Base-by-base conservation (phyloP, 2,113 vertebrate species). In the Oxygymnocypris stewartii region DNA sequence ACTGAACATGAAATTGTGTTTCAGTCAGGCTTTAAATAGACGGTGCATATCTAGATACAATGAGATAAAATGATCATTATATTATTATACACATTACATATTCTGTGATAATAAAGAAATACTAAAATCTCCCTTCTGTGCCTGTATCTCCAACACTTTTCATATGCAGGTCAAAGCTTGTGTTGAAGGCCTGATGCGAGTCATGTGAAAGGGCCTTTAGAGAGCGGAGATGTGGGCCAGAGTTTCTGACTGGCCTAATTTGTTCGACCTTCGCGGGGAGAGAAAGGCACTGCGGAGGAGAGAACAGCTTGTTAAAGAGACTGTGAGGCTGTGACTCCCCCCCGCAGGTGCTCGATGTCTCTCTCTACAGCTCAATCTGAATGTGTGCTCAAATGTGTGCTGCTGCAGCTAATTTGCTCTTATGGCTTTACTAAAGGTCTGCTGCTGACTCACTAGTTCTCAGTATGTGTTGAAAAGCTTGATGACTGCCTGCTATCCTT, bases 231-330 rank as follows among this genome's bases (percentile, higher is more conserved):
- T 89, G 85, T 91, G 88, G 85, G 89, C 85, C 86, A 82, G 42
- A 85, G 63, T 61, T 85, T 87, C 78, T 89, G 88, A 87, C 85
- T 92, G 91, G 79, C 91, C 91, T 92, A 87, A 90, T 92, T 92
- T 89, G 75, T 82, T 57, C 51, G 86, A 88, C 88, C 90, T 91
- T 91, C 86, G 87, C 74, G 25, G 57, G 11, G 76, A 78, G 54
- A 75, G 83, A 89, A 85, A 89, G 86, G 73, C 89, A 91, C 89
- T 91, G 90, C 87, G 71, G 86, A 88, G 76, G 71, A 88, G 63
- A 86, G 42, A 23, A 51, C 82, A 61, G 7, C 61, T 84, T 37
- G 54, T 85, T 76, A 61, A 63, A 78, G 76, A 81, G 80, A 67
- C 35, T 28, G 59, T 49, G 75, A 90, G 86, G 67, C 86, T 47